Conservation (phyloP, 2,888 invertebrate species). For the Brachynemurus nebulosus region DNA sequence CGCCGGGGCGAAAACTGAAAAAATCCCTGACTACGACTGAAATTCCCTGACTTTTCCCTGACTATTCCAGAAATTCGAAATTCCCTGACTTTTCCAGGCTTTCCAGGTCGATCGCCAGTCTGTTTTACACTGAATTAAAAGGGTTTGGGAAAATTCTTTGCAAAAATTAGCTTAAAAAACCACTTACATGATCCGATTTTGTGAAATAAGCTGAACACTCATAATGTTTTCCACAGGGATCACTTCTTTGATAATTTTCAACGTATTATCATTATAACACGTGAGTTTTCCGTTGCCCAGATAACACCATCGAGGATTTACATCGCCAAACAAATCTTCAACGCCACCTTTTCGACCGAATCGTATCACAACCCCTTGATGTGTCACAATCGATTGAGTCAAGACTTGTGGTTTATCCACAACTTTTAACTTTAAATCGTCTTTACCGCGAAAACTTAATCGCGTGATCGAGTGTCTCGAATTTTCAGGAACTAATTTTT, state of each 20-base stretch:
- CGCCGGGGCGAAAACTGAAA: too few relatives aligned
- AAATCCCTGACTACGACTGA: too few relatives aligned
- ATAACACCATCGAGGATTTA: constrained; percentile 57
- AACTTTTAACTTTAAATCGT: constrained; percentile 17
- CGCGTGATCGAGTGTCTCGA: constrained; percentile 26
- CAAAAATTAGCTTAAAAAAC: constrained; percentile 6
- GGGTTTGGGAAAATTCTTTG: too few relatives aligned
- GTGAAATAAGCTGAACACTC: constrained; percentile 48
- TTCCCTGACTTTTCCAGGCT: too few relatives aligned
- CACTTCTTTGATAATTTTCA: constrained; percentile 52
- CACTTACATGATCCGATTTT: constrained; percentile 34
- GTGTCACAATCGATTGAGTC: constrained; percentile 35
- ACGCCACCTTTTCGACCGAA: constrained; percentile 45
- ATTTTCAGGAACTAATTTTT: constrained; percentile 37
- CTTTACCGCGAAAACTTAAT: constrained; percentile 24
- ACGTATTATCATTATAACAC: constrained; percentile 59
- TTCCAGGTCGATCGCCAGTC: too few relatives aligned
- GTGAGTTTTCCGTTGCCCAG: constrained; percentile 56
- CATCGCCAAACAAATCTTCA: constrained; percentile 61
- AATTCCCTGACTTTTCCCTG: too few relatives aligned
- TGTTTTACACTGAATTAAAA: too few relatives aligned
- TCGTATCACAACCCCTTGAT: constrained; percentile 46
- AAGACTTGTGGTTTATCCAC: constrained; percentile 40
- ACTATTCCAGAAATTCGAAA: too few relatives aligned
- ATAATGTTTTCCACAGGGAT: constrained; percentile 51